Evolutionary conservation across 2,113 vertebrate species (phyloP), one percentile per base, ranked within the genome.

Genomic region (Gadus chalcogrammus): DNA sequence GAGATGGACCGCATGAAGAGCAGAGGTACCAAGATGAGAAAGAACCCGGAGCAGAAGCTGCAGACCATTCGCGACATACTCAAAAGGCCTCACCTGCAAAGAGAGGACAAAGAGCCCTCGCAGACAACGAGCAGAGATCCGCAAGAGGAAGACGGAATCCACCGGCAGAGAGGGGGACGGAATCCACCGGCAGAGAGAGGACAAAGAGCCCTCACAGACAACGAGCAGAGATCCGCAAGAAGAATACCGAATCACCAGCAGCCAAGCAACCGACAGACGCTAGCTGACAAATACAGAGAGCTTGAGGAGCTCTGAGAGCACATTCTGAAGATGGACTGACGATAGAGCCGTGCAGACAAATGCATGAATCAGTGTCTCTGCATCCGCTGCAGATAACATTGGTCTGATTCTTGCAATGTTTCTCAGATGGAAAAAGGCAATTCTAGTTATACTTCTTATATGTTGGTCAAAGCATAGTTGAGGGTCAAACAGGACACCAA

Each of bases 341-440:
- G 61, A 79, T 42, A 83, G 85, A 74, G 75, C 64, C 16, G 75
- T 68, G 69, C 83, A 87, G 64, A 87, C 73, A n/a, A n/a, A n/a
- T n/a, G n/a, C n/a, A n/a, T n/a, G n/a, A n/a, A n/a, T n/a, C n/a
- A n/a, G n/a, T n/a, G n/a, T n/a, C n/a, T n/a, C n/a, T n/a, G n/a
- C n/a, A n/a, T n/a, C n/a, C n/a, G n/a, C n/a, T n/a, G n/a, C n/a
- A n/a, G n/a, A n/a, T n/a, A n/a, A n/a, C n/a, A n/a, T n/a, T n/a
- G n/a, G n/a, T n/a, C n/a, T n/a, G n/a, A n/a, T n/a, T n/a, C n/a
- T n/a, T n/a, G n/a, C n/a, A n/a, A n/a, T n/a, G n/a, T n/a, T n/a
- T n/a, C n/a, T n/a, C n/a, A n/a, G n/a, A n/a, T n/a, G n/a, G n/a
- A n/a, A n/a, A n/a, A n/a, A n/a, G n/a, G n/a, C n/a, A n/a, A n/a